Conservation (phyloP, 2,797 vertebrate species). For the Coilia nasus region DNA sequence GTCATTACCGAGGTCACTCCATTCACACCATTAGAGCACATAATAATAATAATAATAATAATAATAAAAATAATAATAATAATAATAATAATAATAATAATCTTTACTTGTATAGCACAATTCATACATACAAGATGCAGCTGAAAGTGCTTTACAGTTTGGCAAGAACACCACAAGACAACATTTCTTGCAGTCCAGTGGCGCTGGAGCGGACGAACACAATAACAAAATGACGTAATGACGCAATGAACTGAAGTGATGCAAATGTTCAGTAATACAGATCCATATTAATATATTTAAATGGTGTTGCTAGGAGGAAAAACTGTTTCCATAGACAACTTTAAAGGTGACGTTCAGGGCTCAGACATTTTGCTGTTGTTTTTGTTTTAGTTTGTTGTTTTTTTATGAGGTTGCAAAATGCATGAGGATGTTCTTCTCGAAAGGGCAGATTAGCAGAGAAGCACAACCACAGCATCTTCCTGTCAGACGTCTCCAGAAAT, state of each 20-base stretch:
- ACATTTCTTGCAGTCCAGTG: too few relatives aligned
- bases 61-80: too few relatives aligned
- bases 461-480: neutral
- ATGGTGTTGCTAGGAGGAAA: neutral
- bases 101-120: too few relatives aligned
- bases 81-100: too few relatives aligned
- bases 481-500: neutral
- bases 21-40: neutral
- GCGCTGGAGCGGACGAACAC: too few relatives aligned
- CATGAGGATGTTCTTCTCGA: neutral
- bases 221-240: too few relatives aligned
- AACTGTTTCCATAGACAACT: neutral
- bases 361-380: neutral
- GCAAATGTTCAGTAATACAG: neutral
- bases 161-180: too few relatives aligned
- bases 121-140: too few relatives aligned
- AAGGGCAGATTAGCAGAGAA: neutral
- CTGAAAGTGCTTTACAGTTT: too few relatives aligned
- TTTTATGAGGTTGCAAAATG: constrained; percentile 3
- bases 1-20: neutral
- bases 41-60: too few relatives aligned
- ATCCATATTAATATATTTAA: neutral
- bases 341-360: neutral
- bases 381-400: neutral
- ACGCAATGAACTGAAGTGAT: too few relatives aligned